These are phyloP conservation scores for Antechinus stuartii DNA, from an alignment of 2,113 vertebrate genomes.

Conservation along the genomic window DNA sequence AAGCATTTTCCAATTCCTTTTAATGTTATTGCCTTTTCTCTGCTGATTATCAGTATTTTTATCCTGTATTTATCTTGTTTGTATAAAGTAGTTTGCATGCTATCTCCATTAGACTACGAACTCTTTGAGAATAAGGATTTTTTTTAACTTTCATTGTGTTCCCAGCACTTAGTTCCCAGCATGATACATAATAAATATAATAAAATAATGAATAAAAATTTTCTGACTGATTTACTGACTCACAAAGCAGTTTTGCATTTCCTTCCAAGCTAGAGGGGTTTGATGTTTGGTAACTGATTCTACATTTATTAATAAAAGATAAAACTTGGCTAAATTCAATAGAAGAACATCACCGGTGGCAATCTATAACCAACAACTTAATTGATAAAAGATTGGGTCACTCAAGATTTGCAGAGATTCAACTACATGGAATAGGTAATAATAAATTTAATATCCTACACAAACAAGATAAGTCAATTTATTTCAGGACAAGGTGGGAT, in stretches of 20 bases:
- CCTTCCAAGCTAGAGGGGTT: neutral
- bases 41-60: neutral
- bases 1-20: neutral
- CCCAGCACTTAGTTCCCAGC: neutral
- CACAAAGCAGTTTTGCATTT: neutral
- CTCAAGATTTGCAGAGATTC: neutral
- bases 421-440: neutral
- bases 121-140: neutral
- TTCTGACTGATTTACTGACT: neutral
- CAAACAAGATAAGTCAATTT: neutral
- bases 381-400: neutral
- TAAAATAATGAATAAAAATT: neutral
- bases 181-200: neutral
- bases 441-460: neutral
- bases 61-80: neutral
- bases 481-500: neutral
- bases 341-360: neutral
- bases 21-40: neutral
- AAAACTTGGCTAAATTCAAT: neutral
- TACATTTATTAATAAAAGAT: neutral
- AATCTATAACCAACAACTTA: neutral
- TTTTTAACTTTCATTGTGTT: neutral
- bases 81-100: neutral
- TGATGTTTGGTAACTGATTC: neutral
- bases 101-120: neutral